A percentile compares a stretch with the other conserved stretches of the same genome.
Conservation (phyloP, 2,888 invertebrate species). For the Lamellibrachia columna region DNA sequence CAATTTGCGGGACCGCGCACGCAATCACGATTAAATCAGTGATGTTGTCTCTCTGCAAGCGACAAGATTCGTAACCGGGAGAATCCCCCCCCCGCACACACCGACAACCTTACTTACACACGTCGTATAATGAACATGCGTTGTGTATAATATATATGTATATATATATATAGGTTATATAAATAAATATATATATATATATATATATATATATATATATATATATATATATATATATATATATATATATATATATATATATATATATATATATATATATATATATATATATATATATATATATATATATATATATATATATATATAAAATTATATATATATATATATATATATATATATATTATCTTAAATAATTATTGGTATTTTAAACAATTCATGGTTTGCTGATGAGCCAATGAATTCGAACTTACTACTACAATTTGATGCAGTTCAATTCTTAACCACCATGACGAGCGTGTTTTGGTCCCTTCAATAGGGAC, state of each 20-base stretch:
- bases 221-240: no score
- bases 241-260: background rate
- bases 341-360: background rate
- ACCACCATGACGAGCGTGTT: background rate
- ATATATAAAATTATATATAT: no score
- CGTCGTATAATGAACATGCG: no score
- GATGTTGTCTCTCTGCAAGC: background rate
- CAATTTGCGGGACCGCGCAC: background rate
- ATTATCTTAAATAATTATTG: background rate
- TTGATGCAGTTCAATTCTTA: background rate
- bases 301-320: no score
- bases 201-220: no score
- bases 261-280: background rate
- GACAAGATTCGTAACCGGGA: no score
- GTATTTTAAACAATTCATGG: background rate
- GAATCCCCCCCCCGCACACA: no score
- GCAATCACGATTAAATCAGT: constrained; percentile 16
- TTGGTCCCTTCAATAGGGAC: background rate
- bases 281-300: no score
- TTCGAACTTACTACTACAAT: background rate
- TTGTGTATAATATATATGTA: no score
- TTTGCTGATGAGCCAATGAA: background rate
- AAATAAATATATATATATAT: no score
- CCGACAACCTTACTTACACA: no score
- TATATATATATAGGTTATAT: no score